Evolutionary conservation across 2,888 invertebrate genomes (phyloP), one percentile per base, ranked within the genome.

Genomic region (Lysandra coridon): DNA sequence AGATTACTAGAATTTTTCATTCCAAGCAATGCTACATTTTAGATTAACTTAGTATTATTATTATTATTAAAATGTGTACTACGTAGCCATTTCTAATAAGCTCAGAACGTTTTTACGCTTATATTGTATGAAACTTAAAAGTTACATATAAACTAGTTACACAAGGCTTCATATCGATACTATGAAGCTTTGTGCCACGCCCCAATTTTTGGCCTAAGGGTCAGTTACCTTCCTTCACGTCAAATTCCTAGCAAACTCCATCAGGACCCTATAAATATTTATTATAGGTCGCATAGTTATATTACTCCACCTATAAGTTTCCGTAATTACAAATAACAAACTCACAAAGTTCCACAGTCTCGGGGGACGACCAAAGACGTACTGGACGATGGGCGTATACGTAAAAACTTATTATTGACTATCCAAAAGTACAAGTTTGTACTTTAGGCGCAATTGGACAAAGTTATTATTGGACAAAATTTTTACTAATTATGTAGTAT

Each of bases 281-380:
- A 69, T 14, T 33, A 64, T 44, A 64, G 10, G 69, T 69, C 23
- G 69, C 33, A 17, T 30, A 23, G 64, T 64, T 64, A 64, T 69
- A 69, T 30, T 30, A 30, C 64, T 69, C 14, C 37, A 17, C 69
- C 69, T 69, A 69, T 33, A 69, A 69, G 14, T 64, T 37, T 33
- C 69, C 69, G 69, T 69, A 69, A 69, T 69, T 69, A 69, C 69
- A 69, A 69, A 69, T 37, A 69, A 69, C 69, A 37, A 69, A 37
- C 69, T 69, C 33, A 0, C 69, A 37, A 69, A 69, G 69, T 69
- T 69, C 14, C 33, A 4, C 30, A 69, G 69, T 69, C 33, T 14
- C 69, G 5, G 4, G 69, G 33, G 69, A 69, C 69, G 12, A 30
- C 69, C 10, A 30, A 10, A 37, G 69, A 37, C 14, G 69, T 14